Percentiles rank a stretch among this genome's conserved stretches.
These are phyloP conservation scores for Phyllostomus hastatus DNA, from an alignment of 2,113 vertebrate genomes.

Conservation along the genomic window DNA sequence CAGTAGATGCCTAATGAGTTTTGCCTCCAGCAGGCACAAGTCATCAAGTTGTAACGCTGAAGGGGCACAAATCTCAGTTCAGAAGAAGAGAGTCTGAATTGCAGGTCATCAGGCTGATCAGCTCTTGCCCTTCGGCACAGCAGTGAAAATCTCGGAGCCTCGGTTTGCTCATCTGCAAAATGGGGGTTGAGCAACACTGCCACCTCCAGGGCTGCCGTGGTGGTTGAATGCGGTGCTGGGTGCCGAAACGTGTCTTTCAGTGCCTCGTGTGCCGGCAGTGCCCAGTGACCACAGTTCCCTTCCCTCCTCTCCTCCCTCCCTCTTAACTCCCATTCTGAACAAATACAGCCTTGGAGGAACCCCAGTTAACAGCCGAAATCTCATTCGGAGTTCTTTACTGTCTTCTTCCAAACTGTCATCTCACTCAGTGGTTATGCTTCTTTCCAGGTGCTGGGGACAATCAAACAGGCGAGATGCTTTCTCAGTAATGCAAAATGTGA, in stretches of 20 bases:
- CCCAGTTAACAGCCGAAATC: slow-evolving; percentile 74
- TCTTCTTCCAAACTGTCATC: slow-evolving; percentile 74
- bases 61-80: background rate
- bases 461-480: slow-evolving; percentile 67
- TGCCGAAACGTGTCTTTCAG: background rate
- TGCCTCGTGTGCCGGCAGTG: background rate
- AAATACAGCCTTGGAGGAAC: slow-evolving; percentile 56
- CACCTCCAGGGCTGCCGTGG: background rate
- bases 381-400: slow-evolving; percentile 75
- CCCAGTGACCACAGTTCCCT: background rate
- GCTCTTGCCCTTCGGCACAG: background rate
- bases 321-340: slow-evolving; percentile 67
- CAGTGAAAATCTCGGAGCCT: background rate
- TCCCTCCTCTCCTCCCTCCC: background rate
- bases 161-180: background rate
- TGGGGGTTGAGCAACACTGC: background rate
- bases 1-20: background rate
- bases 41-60: background rate
- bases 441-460: slow-evolving; percentile 70
- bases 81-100: background rate
- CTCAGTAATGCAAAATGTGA: slow-evolving; percentile 72
- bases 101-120: background rate
- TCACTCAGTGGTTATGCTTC: slow-evolving; percentile 67
- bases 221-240: background rate
- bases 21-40: background rate